Evolutionary conservation across 2,888 invertebrate species (phyloP), one percentile per base, ranked within the genome.

Genomic region (Caenorhabditis wallacei): DNA sequence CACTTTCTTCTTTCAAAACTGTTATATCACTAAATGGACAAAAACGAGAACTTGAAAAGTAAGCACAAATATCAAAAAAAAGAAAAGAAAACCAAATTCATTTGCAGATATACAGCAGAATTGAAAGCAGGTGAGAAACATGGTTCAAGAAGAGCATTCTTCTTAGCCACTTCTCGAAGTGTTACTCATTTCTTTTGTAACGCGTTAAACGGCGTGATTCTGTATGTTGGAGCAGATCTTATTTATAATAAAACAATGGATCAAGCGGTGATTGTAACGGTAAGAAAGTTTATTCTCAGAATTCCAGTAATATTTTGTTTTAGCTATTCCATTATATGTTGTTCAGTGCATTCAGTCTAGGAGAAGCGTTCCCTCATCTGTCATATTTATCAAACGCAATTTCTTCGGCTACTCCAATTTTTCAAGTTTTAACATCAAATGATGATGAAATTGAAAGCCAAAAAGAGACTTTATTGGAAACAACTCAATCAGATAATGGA

Each of bases 181-280:
- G 66, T 87, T 40, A 89, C 90, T 2, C 89, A 92, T 61, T 75
- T 92, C 5, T 84, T 90, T 20, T 89, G 92, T 82, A 92, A 92
- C 78, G 51, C 87, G 4, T 87, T 92, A n/a, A 92, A 90, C 64
- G 56, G 74, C 13, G 69, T 88, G 0, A 84, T 84, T 11, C 84
- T 89, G 48, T 89, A 87, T 79, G 57, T 88, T 51, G 89, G 89
- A 20, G 84, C 89, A 0, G 74, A 85, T 43, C 63, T 85, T 70
- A 87, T 89, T 37, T 78, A 85, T 13, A 69, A 79, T 13, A 53
- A 57, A 53, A 70, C 46, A 3, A 30, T 79, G 48, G 56, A 72
- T 8, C 22, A 63, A 20, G 64, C 54, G 13, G 53, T 37, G 22
- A 68, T 82, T 30, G 64, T 80, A n/a, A 74, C 69, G n/a, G 78